Conservation (phyloP, 2,888 invertebrate genomes). For the Thera britannica region DNA sequence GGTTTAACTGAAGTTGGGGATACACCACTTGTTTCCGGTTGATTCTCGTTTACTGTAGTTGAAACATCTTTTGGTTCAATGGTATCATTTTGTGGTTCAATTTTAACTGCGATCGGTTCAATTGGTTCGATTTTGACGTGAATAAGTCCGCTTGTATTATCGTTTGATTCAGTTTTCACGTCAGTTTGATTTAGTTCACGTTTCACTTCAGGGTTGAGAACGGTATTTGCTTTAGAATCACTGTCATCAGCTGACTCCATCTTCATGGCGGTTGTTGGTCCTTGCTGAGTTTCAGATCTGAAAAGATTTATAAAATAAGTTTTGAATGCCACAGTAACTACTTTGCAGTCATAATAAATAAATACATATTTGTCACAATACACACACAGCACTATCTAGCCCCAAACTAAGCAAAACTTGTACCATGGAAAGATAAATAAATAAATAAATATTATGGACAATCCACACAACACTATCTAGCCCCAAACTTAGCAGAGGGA, state of each 20-base stretch:
- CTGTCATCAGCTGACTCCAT: not conserved
- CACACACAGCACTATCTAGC: too few relatives aligned
- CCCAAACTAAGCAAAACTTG: too few relatives aligned
- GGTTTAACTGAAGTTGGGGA: not conserved
- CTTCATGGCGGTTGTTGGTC: not conserved
- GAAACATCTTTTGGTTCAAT: not conserved
- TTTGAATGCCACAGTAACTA: too few relatives aligned
- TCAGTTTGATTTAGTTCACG: not conserved
- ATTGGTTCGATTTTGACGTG: not conserved
- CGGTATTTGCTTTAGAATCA: not conserved
- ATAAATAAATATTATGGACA: too few relatives aligned
- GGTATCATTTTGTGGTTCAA: not conserved
- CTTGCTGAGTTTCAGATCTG: not conserved
- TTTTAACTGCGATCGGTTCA: not conserved
- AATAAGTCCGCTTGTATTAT: not conserved
- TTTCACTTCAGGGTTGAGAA: not conserved
- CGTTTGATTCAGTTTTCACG: not conserved
- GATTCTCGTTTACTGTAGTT: not conserved
- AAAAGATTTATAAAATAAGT: not conserved
- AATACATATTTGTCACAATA: too few relatives aligned
- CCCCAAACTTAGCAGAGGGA: too few relatives aligned
- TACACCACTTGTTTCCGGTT: not conserved
- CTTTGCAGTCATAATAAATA: too few relatives aligned
- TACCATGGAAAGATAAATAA: too few relatives aligned
- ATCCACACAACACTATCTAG: too few relatives aligned